Conservation (phyloP, 2,888 invertebrate species). For the Lordiphosa andalusiaca region DNA sequence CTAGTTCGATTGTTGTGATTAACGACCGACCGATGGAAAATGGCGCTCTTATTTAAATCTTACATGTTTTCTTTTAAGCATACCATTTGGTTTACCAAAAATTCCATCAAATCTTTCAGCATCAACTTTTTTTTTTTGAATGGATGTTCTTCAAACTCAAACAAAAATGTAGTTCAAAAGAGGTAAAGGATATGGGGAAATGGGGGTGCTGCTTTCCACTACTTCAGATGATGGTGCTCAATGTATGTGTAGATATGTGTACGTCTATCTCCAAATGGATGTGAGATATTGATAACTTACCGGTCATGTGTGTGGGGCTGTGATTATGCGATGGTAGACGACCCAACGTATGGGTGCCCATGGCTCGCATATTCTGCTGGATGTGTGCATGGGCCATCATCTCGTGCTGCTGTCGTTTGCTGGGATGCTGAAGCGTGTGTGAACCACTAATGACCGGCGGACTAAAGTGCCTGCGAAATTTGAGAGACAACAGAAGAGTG, state of each 20-base stretch:
- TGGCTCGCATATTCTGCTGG: conserved; percentile 81
- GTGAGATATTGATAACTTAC: conserved; percentile 59
- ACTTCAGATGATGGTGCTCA: too few species aligned
- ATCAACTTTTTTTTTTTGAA: too few species aligned
- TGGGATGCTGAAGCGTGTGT: conserved; percentile 80
- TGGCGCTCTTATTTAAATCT: too few species aligned
- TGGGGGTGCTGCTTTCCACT: background rate
- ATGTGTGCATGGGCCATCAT: conserved; percentile 81
- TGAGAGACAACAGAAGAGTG: conserved; percentile 16
- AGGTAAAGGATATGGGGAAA: too few species aligned
- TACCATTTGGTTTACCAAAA: too few species aligned
- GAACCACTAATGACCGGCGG: conserved; percentile 81
- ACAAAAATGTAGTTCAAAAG: too few species aligned
- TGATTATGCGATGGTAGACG: conserved; percentile 84
- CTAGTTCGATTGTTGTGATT: too few species aligned
- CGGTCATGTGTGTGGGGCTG: conserved; percentile 82
- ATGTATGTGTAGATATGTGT: too few species aligned
- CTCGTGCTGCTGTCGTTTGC: conserved; percentile 80
- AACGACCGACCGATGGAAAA: too few species aligned
- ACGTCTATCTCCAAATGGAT: background rate
- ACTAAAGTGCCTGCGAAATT: conserved; percentile 77
- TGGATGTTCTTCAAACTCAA: too few species aligned
- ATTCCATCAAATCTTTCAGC: too few species aligned
- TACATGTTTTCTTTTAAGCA: too few species aligned
- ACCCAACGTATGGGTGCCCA: conserved; percentile 85